These are phyloP conservation scores for Eleutherodactylus coqui DNA, from an alignment of 2,797 vertebrate species.

Conservation along the genomic window DNA sequence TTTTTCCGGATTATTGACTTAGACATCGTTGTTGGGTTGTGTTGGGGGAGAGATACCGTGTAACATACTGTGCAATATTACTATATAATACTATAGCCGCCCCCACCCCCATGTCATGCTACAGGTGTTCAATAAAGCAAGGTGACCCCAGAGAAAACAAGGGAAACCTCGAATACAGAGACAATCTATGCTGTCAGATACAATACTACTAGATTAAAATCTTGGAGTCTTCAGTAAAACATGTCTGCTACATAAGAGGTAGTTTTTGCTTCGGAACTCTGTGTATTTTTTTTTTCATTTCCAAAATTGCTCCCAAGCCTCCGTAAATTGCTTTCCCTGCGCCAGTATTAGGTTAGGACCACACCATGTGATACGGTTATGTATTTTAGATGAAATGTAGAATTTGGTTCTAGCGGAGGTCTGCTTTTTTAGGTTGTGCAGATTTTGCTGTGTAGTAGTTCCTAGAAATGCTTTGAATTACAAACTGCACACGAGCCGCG, in stretches of 20 bases:
- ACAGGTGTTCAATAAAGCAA: constrained; percentile 28
- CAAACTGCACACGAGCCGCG: no score
- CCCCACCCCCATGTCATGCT: not conserved
- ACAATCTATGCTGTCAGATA: constrained; percentile 13
- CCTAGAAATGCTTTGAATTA: no score
- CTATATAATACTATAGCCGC: not conserved
- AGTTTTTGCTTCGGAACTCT: not conserved
- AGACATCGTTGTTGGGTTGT: no score
- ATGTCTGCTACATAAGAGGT: not conserved
- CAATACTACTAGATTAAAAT: constrained; percentile 13
- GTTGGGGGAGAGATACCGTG: not conserved
- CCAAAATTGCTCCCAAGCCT: not conserved
- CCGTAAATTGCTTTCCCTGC: not conserved
- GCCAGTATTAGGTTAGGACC: not conserved
- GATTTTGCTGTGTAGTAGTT: no score
- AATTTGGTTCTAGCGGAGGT: no score
- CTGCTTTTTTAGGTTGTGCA: no score
- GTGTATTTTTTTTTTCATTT: not conserved
- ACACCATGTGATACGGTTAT: no score
- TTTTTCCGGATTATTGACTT: accelerated
- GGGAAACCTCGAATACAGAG: not conserved
- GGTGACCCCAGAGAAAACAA: not conserved
- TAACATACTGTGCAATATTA: not conserved
- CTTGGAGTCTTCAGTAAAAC: not conserved
- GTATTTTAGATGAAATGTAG: no score